Conservation (phyloP, 1,140 invertebrate species). For the Anadara kagoshimensis region DNA sequence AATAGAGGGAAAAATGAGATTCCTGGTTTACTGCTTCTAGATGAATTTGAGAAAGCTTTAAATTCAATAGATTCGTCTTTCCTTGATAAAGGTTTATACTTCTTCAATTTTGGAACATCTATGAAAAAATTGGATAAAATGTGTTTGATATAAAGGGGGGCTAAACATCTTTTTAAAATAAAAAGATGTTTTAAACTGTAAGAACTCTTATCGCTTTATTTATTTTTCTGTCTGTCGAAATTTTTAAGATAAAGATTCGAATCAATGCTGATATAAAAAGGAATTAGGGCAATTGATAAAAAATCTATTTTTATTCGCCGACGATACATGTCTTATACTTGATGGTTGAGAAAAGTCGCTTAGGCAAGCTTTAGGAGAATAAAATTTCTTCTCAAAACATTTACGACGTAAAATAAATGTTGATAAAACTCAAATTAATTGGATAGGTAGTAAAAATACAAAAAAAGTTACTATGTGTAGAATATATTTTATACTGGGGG, state of each 20-base stretch:
- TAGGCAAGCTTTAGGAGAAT: neutral
- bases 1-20: slow-evolving; percentile 16
- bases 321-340: slow-evolving; percentile 31
- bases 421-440: slow-evolving; percentile 26
- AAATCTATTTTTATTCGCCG: slow-evolving; percentile 26
- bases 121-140: slow-evolving; percentile 13
- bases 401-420: slow-evolving; percentile 28
- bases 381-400: slow-evolving; percentile 11
- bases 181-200: slow-evolving; percentile 24
- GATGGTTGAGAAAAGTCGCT: slow-evolving; percentile 28
- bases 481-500: slow-evolving; percentile 10
- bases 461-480: neutral
- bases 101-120: slow-evolving; percentile 17
- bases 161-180: slow-evolving; percentile 5
- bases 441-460: slow-evolving; percentile 30
- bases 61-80: slow-evolving; percentile 6
- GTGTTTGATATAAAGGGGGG: slow-evolving; percentile 6
- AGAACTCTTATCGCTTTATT: slow-evolving; percentile 25
- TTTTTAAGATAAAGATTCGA: slow-evolving; percentile 28
- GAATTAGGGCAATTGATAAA: slow-evolving; percentile 20
- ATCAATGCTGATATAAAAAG: slow-evolving; percentile 20
- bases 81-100: slow-evolving; percentile 12
- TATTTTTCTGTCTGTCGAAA: slow-evolving; percentile 36
- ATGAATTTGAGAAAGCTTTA: slow-evolving; percentile 19
- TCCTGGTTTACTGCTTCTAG: slow-evolving; percentile 16